A percentile compares a stretch with the other conserved stretches of the same genome.
These are phyloP conservation scores for Pithys albifrons DNA, from an alignment of 2,113 vertebrate species.

Conservation along the genomic window DNA sequence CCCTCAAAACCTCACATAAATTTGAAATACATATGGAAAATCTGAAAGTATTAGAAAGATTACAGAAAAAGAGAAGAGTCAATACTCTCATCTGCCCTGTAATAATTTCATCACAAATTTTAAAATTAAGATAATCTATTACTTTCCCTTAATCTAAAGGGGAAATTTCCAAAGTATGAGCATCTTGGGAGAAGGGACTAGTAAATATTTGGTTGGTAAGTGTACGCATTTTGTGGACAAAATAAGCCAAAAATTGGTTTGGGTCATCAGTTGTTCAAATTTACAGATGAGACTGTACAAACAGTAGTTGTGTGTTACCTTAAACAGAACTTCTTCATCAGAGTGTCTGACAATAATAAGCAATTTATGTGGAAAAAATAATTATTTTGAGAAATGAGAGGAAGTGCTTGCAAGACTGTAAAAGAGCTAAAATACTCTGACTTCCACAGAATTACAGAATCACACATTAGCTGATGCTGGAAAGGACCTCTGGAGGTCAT, in stretches of 20 bases:
- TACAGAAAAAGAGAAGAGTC: background rate
- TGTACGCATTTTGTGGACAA: background rate
- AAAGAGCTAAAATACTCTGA: background rate
- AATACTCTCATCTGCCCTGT: background rate
- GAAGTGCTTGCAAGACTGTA: background rate
- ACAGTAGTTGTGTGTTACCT: background rate
- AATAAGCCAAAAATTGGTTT: background rate
- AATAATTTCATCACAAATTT: background rate
- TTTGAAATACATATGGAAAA: background rate
- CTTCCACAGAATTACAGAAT: background rate
- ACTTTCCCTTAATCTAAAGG: background rate
- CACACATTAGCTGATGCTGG: background rate
- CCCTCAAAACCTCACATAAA: background rate
- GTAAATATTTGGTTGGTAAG: background rate
- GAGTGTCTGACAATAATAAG: background rate
- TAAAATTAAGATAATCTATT: background rate
- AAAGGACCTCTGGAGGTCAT: background rate
- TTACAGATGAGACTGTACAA: background rate
- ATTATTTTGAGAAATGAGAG: background rate
- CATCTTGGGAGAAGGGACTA: background rate
- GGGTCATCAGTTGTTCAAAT: background rate
- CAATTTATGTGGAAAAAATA: rapidly evolving
- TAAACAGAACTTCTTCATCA: background rate
- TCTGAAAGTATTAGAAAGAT: background rate
- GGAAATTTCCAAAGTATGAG: background rate